phyloP scores from a whole-genome alignment of 2,888 invertebrate genomes.

The Lasioglossum zephyrum region DNA sequence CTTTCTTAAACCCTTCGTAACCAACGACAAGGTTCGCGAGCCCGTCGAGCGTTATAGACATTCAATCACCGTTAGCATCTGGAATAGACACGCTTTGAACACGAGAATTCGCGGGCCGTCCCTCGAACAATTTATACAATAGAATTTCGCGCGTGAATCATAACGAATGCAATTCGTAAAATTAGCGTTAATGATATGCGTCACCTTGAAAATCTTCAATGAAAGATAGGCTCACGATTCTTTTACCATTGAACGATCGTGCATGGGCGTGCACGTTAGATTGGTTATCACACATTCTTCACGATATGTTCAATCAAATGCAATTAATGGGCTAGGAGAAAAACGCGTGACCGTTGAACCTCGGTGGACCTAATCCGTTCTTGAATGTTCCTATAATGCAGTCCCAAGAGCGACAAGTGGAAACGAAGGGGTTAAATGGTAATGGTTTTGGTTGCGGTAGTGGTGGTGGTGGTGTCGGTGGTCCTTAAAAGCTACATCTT shows the following conservation, averaged over 20 bases:
- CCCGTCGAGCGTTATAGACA: conserved; percentile 40
- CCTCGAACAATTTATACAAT: conserved; percentile 12
- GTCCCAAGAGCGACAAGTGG: conserved; percentile 55
- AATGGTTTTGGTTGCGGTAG: conserved; percentile 18
- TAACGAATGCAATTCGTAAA: conserved; percentile 57
- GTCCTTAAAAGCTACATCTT: conserved; percentile 70
- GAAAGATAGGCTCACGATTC: conserved; percentile 54
- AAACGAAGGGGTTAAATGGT: conserved; percentile 67
- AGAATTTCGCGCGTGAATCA: conserved; percentile 15
- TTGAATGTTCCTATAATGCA: conserved; percentile 58
- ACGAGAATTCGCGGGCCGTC: conserved; percentile 33
- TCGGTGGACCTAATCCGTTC: conserved; percentile 47
- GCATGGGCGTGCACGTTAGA: conserved; percentile 24
- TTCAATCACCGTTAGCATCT: conserved; percentile 52
- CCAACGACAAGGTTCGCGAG: conserved; percentile 38
- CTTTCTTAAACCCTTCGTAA: conserved; percentile 65
- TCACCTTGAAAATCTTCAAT: conserved; percentile 53
- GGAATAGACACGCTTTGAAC: conserved; percentile 48
- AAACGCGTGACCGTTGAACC: conserved; percentile 38
- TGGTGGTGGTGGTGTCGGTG: conserved; percentile 37
- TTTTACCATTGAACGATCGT: conserved; percentile 39
- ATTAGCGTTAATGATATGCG: conserved; percentile 68
- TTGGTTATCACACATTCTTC: conserved; percentile 57
- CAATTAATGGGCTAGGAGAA: conserved; percentile 40
- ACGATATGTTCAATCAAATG: conserved; percentile 72